Evolutionary conservation across 2,888 invertebrate genomes (phyloP).

Genomic region (Lasioglossum zephyrum): DNA sequence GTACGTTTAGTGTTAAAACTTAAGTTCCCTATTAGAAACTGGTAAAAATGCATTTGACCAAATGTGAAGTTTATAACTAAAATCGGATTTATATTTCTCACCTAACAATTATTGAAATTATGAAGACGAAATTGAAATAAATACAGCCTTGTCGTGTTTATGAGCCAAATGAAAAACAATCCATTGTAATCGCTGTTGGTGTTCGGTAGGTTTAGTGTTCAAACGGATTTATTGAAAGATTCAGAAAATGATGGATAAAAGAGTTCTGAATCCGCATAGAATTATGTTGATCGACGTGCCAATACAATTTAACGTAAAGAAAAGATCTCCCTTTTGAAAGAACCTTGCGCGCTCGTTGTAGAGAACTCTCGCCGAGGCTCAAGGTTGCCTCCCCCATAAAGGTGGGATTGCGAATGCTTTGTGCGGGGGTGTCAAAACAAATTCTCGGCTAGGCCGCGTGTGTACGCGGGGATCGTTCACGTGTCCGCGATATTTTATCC

Average conservation of each 20-base stretch:
- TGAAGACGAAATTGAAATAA: too few species aligned
- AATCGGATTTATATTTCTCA: too few species aligned
- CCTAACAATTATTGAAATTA: too few species aligned
- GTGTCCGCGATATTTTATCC: conserved; percentile 50
- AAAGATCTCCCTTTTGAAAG: not conserved
- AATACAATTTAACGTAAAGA: not conserved
- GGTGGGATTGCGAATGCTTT: conserved; percentile 15
- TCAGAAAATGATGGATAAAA: not conserved
- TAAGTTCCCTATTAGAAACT: too few species aligned
- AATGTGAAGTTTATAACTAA: too few species aligned
- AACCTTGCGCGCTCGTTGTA: not conserved
- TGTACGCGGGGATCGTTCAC: conserved; percentile 18
- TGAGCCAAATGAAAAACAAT: too few species aligned
- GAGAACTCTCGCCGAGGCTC: not conserved
- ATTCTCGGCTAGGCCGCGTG: not conserved
- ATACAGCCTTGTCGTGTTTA: too few species aligned
- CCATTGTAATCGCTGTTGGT: too few species aligned
- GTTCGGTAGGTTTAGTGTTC: too few species aligned
- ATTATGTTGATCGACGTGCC: not conserved
- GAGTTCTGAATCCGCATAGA: too few species aligned
- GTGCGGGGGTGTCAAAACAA: conserved; percentile 30
- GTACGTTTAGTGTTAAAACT: too few species aligned
- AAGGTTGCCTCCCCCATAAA: not conserved
- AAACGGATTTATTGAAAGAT: not conserved
- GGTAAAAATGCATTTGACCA: too few species aligned